phyloP scores from a whole-genome alignment of 2,888 invertebrate genomes.

The Cryptus viduatorius region DNA sequence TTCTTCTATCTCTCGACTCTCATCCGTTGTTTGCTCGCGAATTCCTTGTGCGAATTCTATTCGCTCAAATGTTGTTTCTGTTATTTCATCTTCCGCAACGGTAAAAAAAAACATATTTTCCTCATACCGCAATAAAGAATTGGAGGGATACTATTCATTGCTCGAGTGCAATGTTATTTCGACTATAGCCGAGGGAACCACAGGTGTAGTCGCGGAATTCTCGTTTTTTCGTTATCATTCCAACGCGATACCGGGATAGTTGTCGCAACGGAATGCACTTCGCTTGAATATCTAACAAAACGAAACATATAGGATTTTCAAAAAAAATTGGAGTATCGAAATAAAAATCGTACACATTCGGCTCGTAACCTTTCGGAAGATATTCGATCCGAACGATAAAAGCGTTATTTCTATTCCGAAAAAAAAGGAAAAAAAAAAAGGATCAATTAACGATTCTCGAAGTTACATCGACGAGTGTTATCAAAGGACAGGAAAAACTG shows the following conservation, averaged over 20 bases:
- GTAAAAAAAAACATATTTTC: not conserved
- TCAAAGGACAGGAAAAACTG: not conserved
- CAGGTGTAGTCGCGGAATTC: not conserved
- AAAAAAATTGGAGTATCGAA: too few relatives aligned
- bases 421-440: not conserved
- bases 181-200: not conserved
- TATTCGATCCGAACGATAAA: too few relatives aligned
- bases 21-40: not conserved
- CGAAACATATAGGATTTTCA: too few relatives aligned
- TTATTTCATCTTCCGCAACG: not conserved
- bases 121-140: not conserved
- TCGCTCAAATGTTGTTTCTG: slow-evolving; percentile 7
- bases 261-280: too few relatives aligned
- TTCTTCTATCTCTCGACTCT: slow-evolving; percentile 7
- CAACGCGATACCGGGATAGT: too few relatives aligned
- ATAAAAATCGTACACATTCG: too few relatives aligned
- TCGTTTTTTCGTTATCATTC: too few relatives aligned
- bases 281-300: too few relatives aligned
- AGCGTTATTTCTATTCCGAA: not conserved
- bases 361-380: too few relatives aligned
- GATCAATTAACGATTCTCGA: not conserved
- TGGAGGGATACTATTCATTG: not conserved
- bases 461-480: not conserved
- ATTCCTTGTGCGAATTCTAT: not conserved
- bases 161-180: not conserved